Evolutionary conservation across 2,888 invertebrate genomes (phyloP).

Genomic region (Erebia epiphron): DNA sequence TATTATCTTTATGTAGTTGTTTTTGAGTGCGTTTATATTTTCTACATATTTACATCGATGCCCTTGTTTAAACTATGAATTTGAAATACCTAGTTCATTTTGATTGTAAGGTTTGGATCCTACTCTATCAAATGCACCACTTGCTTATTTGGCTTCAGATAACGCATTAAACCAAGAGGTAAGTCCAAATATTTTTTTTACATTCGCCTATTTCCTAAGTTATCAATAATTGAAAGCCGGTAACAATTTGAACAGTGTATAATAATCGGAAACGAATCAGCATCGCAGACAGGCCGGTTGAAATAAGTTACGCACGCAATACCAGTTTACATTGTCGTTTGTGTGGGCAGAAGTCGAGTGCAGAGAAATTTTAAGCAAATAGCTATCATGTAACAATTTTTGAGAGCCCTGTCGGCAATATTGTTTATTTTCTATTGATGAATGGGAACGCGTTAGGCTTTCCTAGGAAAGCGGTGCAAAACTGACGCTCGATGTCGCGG

Average conservation of each 20-base stretch:
- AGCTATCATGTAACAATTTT: conserved; percentile 38
- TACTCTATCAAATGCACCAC: not conserved
- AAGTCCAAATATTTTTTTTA: not conserved
- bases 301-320: conserved; percentile 43
- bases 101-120: not conserved
- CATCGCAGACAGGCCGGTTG: conserved; percentile 28
- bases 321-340: conserved; percentile 42
- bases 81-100: not conserved
- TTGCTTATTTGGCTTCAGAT: not conserved
- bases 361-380: conserved; percentile 72
- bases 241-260: conserved; percentile 36
- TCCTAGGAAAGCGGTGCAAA: too few relatives aligned
- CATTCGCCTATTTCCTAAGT: conserved; percentile 13
- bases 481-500: too few relatives aligned
- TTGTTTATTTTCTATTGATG: not conserved
- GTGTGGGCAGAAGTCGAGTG: conserved; percentile 60
- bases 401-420: conserved; percentile 17
- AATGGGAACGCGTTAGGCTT: not conserved
- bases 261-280: conserved; percentile 40
- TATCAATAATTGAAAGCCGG: conserved; percentile 29
- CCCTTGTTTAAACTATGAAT: not conserved
- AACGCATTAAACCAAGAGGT: too few relatives aligned
- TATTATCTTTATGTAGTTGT: too few relatives aligned
- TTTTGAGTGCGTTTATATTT: too few relatives aligned
- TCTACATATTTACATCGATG: too few relatives aligned